Conservation (phyloP, 2,888 invertebrate species). For the Axea sp. region DNA sequence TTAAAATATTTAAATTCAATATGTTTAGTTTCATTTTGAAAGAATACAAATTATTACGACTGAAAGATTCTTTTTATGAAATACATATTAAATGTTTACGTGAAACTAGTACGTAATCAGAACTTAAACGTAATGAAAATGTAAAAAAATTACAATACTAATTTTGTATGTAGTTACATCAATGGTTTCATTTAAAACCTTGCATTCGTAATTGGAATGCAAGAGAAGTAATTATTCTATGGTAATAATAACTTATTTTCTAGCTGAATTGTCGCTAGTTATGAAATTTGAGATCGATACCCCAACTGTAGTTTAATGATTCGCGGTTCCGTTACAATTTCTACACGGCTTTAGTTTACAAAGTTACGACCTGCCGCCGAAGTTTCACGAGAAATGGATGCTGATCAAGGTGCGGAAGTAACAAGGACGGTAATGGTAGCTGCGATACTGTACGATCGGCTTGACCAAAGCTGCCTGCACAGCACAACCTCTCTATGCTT, state of each 20-base stretch:
- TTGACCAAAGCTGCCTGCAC: conserved; percentile 45
- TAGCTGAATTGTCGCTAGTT: conserved; percentile 47
- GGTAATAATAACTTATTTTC: conserved; percentile 54
- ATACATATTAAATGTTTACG: too few species aligned
- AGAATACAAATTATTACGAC: too few species aligned
- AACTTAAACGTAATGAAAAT: too few species aligned
- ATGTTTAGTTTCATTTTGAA: too few species aligned
- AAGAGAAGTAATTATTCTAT: conserved; percentile 43
- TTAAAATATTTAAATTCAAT: too few species aligned
- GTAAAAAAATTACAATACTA: too few species aligned
- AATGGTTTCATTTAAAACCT: conserved; percentile 19
- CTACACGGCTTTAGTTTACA: conserved; percentile 50
- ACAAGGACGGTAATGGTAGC: conserved; percentile 48
- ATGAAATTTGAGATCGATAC: conserved; percentile 58
- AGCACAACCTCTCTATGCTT: conserved; percentile 8
- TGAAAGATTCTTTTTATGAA: too few species aligned
- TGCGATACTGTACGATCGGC: conserved; percentile 36
- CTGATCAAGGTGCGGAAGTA: conserved; percentile 58
- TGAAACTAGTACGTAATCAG: too few species aligned
- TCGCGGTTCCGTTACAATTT: conserved; percentile 59
- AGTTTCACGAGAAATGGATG: conserved; percentile 55
- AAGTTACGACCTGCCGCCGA: conserved; percentile 53
- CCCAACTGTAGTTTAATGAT: conserved; percentile 49
- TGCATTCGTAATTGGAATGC: conserved; percentile 31
- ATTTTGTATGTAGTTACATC: too few species aligned